phyloP scores from a whole-genome alignment of 2,888 invertebrate species.

The Blastobasis adustella region DNA sequence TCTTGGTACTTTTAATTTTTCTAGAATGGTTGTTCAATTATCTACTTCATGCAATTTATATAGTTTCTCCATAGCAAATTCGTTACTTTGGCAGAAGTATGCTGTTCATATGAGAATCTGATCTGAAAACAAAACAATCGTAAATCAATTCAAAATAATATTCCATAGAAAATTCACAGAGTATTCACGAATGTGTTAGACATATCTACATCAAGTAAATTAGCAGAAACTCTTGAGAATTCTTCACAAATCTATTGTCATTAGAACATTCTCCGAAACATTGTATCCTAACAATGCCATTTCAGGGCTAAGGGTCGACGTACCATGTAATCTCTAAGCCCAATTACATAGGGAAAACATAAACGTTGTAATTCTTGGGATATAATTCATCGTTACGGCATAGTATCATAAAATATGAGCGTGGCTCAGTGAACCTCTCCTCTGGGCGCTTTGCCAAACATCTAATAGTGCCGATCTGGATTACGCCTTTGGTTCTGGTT shows the following conservation, averaged over 20 bases:
- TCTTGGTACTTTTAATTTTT: background rate
- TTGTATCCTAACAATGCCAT: background rate
- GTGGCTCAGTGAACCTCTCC: slow-evolving; percentile 19
- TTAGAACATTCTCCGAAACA: background rate
- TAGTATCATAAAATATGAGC: slow-evolving; percentile 25
- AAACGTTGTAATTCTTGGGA: slow-evolving; percentile 19
- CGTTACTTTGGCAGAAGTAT: background rate
- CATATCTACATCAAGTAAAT: background rate
- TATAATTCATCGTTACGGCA: slow-evolving; percentile 21
- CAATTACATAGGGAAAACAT: slow-evolving; percentile 19
- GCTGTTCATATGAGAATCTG: background rate
- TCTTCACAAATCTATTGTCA: background rate
- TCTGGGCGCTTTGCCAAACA: slow-evolving; percentile 21
- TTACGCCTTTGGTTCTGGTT: slow-evolving; percentile 2
- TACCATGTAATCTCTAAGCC: background rate
- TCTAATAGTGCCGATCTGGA: slow-evolving; percentile 3
- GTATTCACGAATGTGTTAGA: too few relatives aligned
- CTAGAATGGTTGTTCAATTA: background rate
- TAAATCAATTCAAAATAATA: too few relatives aligned
- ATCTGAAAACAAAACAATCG: background rate
- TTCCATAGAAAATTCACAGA: too few relatives aligned
- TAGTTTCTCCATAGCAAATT: too few relatives aligned
- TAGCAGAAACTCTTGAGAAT: background rate
- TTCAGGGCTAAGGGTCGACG: background rate
- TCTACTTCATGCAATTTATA: background rate